phyloP scores from a whole-genome alignment of 2,888 invertebrate genomes.

The Sturmia bella region DNA sequence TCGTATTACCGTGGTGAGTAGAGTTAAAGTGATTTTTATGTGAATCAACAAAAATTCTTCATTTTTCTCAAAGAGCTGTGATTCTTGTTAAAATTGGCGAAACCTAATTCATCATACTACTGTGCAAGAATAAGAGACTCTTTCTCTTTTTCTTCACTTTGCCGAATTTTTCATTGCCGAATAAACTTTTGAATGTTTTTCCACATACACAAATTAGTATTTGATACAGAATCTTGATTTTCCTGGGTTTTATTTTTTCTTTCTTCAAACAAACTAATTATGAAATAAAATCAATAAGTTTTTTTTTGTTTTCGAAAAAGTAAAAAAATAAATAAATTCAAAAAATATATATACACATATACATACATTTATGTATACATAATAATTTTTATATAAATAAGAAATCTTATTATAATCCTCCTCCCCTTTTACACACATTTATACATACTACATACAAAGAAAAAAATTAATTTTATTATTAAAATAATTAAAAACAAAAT shows the following conservation, averaged over 20 bases:
- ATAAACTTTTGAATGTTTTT: too few species aligned
- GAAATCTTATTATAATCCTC: slow-evolving; percentile 57
- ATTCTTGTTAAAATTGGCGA: too few species aligned
- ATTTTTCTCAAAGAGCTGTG: too few species aligned
- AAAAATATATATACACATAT: slow-evolving; percentile 25
- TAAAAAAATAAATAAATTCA: slow-evolving; percentile 24
- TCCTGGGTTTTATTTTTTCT: slow-evolving; percentile 1
- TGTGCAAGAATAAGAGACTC: too few species aligned
- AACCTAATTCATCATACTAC: too few species aligned
- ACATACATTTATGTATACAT: slow-evolving; percentile 44
- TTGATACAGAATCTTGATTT: not conserved
- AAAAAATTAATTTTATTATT: slow-evolving; percentile 45
- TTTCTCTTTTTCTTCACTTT: too few species aligned
- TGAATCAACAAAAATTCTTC: too few species aligned
- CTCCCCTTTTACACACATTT: slow-evolving; percentile 57
- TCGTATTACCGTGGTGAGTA: too few species aligned
- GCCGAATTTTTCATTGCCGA: too few species aligned
- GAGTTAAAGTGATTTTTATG: too few species aligned
- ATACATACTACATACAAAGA: slow-evolving; percentile 55
- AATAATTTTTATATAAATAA: slow-evolving; percentile 65
- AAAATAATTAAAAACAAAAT: slow-evolving; percentile 45
- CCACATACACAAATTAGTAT: too few species aligned
- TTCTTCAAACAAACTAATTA: slow-evolving; percentile 12
- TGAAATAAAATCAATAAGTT: slow-evolving; percentile 33
- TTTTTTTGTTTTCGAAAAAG: slow-evolving; percentile 34